Base-by-base conservation (phyloP, 2,113 vertebrate species). In the Tachysurus fulvidraco region DNA sequence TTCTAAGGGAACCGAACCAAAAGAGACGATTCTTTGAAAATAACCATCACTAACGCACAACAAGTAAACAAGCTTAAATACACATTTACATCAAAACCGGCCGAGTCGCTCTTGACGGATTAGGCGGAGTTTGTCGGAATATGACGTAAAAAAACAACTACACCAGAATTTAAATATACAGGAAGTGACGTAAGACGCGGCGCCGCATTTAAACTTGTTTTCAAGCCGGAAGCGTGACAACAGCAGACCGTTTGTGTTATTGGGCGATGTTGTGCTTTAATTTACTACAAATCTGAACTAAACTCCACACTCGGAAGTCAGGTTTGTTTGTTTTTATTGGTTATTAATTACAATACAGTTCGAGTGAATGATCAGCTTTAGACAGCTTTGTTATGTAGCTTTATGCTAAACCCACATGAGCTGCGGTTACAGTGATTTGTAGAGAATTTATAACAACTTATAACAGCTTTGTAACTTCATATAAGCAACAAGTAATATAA, bases 101-200 rank as follows among this genome's bases (percentile, higher is more conserved):
- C 2, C 36, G 36, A 36, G 36, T 36, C 36, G 36, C n/a, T n/a
- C n/a, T n/a, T n/a, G n/a, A n/a, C n/a, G n/a, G n/a, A n/a, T n/a
- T n/a, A n/a, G n/a, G n/a, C 36, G 41, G 36, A 74, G 71, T 46
- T 74, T 74, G 41, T 23, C 41, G 21, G 41, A 71, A 44, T 74
- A 74, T 23, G 2, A 17, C 36, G 41, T 23, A 74, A 41, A 19
- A 71, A 46, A 74, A 46, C 69, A 23, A 46, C 19, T 44, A 1
- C 12, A 7, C 44, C 14, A 25, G 28, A 78, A 78, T 78, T 78
- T 78, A 50, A 81, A 81, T 59, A 21, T 44, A 36, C 52, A 80
- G 91, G 91, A 92, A 88, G 71, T 92, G 91, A 92, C 91, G 90
- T 41, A 83, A 13, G 62, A 88, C 52, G 88, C 89, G 88, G 87